A percentile compares a stretch with the other conserved stretches of the same genome.
Evolutionary conservation across 2,113 vertebrate species (phyloP).

Genomic region (Grus americana): DNA sequence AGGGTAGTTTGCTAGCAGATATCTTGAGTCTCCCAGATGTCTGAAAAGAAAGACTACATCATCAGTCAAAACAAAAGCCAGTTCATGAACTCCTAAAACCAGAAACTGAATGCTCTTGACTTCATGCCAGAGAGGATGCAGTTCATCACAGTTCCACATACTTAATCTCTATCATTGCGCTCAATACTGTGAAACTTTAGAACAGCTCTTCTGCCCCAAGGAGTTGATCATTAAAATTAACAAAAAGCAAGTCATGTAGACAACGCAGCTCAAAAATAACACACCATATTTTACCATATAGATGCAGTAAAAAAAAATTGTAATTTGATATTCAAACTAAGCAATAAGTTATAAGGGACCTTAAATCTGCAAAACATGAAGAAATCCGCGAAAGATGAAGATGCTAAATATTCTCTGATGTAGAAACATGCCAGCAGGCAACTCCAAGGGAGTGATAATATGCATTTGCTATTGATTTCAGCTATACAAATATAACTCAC

Average conservation of each 20-base stretch:
- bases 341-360: neutral
- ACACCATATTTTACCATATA: conserved; percentile 5
- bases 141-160: conserved; percentile 58
- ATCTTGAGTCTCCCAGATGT: conserved; percentile 35
- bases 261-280: conserved; percentile 32
- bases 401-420: neutral
- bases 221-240: conserved; percentile 49
- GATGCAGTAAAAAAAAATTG: neutral
- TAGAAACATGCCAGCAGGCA: neutral
- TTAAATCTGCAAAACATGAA: neutral
- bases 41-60: conserved; percentile 46
- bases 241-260: conserved; percentile 30
- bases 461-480: neutral
- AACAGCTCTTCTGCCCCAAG: conserved; percentile 33
- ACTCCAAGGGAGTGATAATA: neutral
- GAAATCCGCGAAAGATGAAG: neutral
- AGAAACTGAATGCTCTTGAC: conserved; percentile 53
- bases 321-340: neutral
- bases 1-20: neutral
- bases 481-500: neutral
- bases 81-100: conserved; percentile 56
- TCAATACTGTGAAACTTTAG: conserved; percentile 49
- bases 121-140: conserved; percentile 54
- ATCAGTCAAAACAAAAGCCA: conserved; percentile 40
- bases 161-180: conserved; percentile 50